Evolutionary conservation across 2,888 invertebrate genomes (phyloP), one percentile per base, ranked within the genome.

Genomic region (Subacronicta megacephala): DNA sequence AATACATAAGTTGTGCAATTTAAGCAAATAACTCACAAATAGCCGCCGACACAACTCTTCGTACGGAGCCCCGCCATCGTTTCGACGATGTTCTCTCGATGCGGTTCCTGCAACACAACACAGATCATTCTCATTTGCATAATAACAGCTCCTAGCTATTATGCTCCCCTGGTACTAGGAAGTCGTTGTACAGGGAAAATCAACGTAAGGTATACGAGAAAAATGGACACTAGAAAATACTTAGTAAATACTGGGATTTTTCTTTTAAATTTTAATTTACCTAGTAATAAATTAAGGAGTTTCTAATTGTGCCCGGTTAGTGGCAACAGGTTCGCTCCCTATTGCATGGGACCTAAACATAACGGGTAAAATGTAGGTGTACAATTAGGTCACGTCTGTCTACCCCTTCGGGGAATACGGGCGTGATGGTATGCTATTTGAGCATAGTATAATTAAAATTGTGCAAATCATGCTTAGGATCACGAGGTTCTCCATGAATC

Each of bases 31-130:
- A 68, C 92, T 90, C 62, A 93, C 93, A 93, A 50, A 93, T 82
- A 60, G 84, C 81, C 0, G 93, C 93, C 0, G 93, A 87, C 9
- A 90, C 68, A 20, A 93, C 62, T 36, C 94, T 83, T 10, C 93
- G 81, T 26, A 92, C 72, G 2, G 93, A 90, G 12, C 93, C 93
- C 9, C 93, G 86, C 93, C 93, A 94, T 84, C 90, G 79, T 67
- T 93, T 93, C 26, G 93, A 93, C 29, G 92, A 83, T 37, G 87
- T 88, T 65, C 92, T 85, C 68, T 93, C 93, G 62, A 94, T 87
- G 66, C 93, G 89, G 73, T 91, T 92, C 75, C 93, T 93, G 87
- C 1, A 88, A 89, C 69, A 73, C 66, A 59, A 62, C 31, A 54
- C 37, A 50, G 40, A 70, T 41, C 45, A 68, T 33, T 18, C 15